A percentile compares a stretch with the other conserved stretches of the same genome.
Conservation (phyloP, 1,140 invertebrate genomes). For the Heliconius nattereri region DNA sequence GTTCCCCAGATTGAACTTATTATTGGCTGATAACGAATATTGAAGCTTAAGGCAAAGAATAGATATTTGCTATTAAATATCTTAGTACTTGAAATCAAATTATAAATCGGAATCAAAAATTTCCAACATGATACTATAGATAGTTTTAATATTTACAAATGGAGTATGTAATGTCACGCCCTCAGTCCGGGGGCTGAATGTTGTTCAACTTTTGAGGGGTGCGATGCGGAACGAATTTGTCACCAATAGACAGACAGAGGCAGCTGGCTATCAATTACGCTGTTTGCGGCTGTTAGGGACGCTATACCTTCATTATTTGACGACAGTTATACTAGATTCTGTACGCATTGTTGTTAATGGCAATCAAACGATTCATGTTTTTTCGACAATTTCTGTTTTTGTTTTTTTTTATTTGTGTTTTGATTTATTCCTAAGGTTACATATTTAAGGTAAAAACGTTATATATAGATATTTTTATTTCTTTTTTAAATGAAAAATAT, state of each 20-base stretch:
- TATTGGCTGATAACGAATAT: neutral
- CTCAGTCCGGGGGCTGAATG: conserved; percentile 53
- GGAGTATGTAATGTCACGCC: conserved; percentile 59
- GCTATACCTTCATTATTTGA: conserved; percentile 73
- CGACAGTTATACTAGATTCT: conserved; percentile 65
- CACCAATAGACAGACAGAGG: conserved; percentile 66
- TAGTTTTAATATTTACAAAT: conserved; percentile 34
- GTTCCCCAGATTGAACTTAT: neutral
- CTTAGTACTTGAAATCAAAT: too few species aligned
- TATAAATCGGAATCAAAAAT: too few species aligned
- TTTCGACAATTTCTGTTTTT: neutral
- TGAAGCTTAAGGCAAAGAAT: neutral
- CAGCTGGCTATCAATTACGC: conserved; percentile 76
- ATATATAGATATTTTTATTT: too few species aligned
- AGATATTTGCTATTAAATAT: too few species aligned
- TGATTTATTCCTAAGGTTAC: neutral
- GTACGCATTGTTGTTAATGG: conserved; percentile 41
- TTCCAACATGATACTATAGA: conserved; percentile 12
- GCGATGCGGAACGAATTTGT: conserved; percentile 66
- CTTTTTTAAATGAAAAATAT: too few species aligned
- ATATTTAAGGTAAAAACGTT: neutral
- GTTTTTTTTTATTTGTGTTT: neutral
- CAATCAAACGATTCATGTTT: conserved; percentile 11
- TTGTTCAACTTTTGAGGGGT: conserved; percentile 61
- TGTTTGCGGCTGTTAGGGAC: conserved; percentile 74